Percentiles rank a stretch among this genome's conserved stretches.
phyloP scores from a whole-genome alignment of 2,888 invertebrate species.

The Phengaris arion region DNA sequence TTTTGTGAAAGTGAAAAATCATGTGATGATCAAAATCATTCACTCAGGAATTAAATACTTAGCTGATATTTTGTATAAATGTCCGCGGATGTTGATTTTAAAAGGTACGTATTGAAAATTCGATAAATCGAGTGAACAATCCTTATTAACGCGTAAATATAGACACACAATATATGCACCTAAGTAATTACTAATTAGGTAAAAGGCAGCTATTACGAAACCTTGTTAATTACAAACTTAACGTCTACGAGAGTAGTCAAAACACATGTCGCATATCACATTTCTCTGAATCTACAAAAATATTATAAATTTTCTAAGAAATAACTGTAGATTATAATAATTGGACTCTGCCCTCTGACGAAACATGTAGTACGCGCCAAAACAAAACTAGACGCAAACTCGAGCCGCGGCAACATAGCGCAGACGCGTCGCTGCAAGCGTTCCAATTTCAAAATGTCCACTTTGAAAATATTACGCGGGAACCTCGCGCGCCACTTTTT shows the following conservation, averaged over 20 bases:
- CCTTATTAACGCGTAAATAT: too few species aligned
- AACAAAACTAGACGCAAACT: conserved; percentile 44
- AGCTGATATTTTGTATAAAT: too few species aligned
- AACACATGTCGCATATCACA: not conserved
- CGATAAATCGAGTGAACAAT: too few species aligned
- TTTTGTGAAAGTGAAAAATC: too few species aligned
- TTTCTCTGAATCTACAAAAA: not conserved
- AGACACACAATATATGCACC: too few species aligned
- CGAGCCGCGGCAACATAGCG: conserved; percentile 52
- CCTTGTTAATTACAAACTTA: not conserved
- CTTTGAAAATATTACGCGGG: conserved; percentile 72
- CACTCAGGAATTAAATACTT: too few species aligned
- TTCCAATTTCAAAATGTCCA: conserved; percentile 59
- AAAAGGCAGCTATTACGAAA: too few species aligned
- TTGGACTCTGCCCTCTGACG: conserved; percentile 67
- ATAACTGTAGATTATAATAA: conserved; percentile 32
- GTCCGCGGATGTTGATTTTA: too few species aligned
- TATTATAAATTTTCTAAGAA: not conserved
- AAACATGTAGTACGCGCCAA: conserved; percentile 57
- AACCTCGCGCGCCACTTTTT: conserved; percentile 63
- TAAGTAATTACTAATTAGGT: too few species aligned
- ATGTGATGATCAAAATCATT: too few species aligned
- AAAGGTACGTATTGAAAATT: too few species aligned
- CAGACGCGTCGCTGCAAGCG: conserved; percentile 57
- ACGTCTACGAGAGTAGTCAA: not conserved